Conservation (phyloP, 2,888 invertebrate genomes). For the Lycophotia porphyrea region DNA sequence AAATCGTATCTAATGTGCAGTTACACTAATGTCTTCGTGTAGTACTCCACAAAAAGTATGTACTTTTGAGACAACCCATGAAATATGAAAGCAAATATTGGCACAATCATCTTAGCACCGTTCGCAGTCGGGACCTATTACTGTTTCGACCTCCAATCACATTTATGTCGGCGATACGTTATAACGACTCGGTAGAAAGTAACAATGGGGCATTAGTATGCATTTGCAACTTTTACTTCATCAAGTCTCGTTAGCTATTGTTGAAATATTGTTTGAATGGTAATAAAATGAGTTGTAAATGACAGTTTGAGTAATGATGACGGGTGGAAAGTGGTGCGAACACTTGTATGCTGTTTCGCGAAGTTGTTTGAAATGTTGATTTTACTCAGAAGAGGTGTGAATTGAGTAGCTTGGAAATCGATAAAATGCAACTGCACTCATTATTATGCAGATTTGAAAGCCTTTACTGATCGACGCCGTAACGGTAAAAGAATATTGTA, state of each 20-base stretch:
- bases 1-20: slow-evolving; percentile 55
- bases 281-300: slow-evolving; percentile 71
- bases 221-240: slow-evolving; percentile 82
- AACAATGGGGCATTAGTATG: slow-evolving; percentile 83
- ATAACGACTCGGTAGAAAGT: slow-evolving; percentile 76
- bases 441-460: slow-evolving; percentile 14
- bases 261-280: slow-evolving; percentile 72
- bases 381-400: slow-evolving; percentile 19
- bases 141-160: slow-evolving; percentile 72
- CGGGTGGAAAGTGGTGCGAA: slow-evolving; percentile 60
- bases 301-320: slow-evolving; percentile 76
- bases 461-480: neutral
- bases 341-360: slow-evolving; percentile 33
- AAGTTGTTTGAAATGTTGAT: slow-evolving; percentile 53
- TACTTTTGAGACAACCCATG: slow-evolving; percentile 47
- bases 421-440: slow-evolving; percentile 12
- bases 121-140: slow-evolving; percentile 66
- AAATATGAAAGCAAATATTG: slow-evolving; percentile 69
- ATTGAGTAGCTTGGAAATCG: slow-evolving; percentile 2
- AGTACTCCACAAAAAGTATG: slow-evolving; percentile 34
- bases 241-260: slow-evolving; percentile 77
- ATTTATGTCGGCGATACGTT: slow-evolving; percentile 73
- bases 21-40: slow-evolving; percentile 57
- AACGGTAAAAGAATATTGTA: neutral
- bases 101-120: slow-evolving; percentile 55